Evolutionary conservation across 2,888 invertebrate species (phyloP).

Genomic region (Drosophila merina): DNA sequence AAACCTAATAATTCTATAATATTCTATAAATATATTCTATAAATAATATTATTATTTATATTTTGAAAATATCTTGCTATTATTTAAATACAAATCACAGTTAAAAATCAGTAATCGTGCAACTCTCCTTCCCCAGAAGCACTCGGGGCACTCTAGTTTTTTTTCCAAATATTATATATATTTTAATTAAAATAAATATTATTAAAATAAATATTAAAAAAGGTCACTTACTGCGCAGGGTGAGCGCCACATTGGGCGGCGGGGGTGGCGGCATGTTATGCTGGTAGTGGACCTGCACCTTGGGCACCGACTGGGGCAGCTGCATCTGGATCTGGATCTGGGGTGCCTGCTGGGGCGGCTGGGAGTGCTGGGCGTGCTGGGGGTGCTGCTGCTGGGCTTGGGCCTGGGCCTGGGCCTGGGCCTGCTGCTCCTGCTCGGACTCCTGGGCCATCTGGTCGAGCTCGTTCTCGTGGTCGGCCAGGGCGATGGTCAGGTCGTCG

Average conservation of each 20-base stretch:
- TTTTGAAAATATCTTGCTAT: too few relatives aligned
- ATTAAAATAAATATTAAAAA: too few relatives aligned
- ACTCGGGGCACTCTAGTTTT: too few relatives aligned
- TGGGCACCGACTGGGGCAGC: conserved; percentile 51
- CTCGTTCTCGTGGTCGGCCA: conserved; percentile 86
- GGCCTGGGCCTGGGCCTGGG: conserved; percentile 74
- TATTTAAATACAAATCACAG: too few relatives aligned
- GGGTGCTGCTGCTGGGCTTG: conserved; percentile 85
- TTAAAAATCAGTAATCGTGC: too few relatives aligned
- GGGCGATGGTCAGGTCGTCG: conserved; percentile 83
- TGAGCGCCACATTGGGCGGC: conserved; percentile 62
- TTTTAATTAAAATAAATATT: too few relatives aligned
- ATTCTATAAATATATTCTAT: too few relatives aligned
- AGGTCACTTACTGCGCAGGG: conserved; percentile 79
- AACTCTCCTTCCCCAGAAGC: too few relatives aligned
- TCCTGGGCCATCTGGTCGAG: conserved; percentile 90
- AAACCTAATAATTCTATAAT: too few relatives aligned
- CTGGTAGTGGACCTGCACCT: conserved; percentile 83
- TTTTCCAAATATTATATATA: too few relatives aligned
- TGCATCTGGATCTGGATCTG: conserved; percentile 42
- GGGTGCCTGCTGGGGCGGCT: conserved; percentile 85
- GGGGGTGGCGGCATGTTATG: conserved; percentile 79
- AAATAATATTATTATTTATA: too few relatives aligned
- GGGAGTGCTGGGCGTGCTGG: conserved; percentile 73
- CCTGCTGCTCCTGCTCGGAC: conserved; percentile 86